A percentile compares a stretch with the other conserved stretches of the same genome.
Conservation (phyloP, 2,888 invertebrate genomes). For the Myopa testacea region DNA sequence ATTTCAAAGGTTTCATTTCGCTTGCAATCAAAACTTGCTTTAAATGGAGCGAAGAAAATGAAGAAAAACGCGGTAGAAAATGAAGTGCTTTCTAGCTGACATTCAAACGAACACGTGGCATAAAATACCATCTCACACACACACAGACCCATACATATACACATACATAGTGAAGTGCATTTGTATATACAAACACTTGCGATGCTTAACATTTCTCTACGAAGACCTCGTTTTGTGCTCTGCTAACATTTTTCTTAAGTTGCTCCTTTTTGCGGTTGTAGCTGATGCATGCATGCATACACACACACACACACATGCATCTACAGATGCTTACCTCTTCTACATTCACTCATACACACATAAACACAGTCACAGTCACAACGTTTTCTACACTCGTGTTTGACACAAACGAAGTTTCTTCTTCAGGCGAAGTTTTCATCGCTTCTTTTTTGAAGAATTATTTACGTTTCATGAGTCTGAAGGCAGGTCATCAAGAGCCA, state of each 20-base stretch:
- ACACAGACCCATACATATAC: neutral
- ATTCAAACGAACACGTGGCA: neutral
- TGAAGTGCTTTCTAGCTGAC: neutral
- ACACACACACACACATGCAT: neutral
- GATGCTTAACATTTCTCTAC: too few species aligned
- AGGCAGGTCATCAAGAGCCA: too few species aligned
- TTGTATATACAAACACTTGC: too few species aligned
- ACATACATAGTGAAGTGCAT: too few species aligned
- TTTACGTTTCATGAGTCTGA: neutral
- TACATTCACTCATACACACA: conserved; percentile 1
- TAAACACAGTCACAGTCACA: neutral
- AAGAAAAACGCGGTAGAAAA: conserved; percentile 4
- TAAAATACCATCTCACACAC: neutral
- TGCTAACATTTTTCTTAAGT: neutral
- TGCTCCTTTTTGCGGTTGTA: neutral
- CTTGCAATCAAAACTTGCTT: neutral
- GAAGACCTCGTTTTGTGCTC: neutral
- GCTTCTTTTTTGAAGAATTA: neutral
- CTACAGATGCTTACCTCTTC: too few species aligned
- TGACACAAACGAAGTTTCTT: neutral
- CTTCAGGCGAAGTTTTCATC: neutral
- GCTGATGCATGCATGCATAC: neutral
- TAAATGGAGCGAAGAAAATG: neutral
- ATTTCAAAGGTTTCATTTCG: neutral
- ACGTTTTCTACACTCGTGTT: neutral